A percentile compares a stretch with the other conserved stretches of the same genome.
phyloP scores from a whole-genome alignment of 2,888 invertebrate species.

The Cepaea hortensis region DNA sequence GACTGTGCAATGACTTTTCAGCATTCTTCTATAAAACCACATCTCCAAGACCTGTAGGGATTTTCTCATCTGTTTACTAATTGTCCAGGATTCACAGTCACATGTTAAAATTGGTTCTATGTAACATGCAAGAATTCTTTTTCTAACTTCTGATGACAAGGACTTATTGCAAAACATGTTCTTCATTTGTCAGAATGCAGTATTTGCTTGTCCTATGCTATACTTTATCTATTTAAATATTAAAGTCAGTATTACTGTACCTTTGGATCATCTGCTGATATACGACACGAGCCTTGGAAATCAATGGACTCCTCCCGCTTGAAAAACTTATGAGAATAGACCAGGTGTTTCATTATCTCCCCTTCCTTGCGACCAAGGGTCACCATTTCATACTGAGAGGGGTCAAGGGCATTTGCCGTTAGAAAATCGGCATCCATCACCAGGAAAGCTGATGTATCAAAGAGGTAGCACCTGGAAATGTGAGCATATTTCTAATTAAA shows the following conservation, averaged over 20 bases:
- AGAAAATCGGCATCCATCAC: slow-evolving; percentile 77
- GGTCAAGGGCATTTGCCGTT: slow-evolving; percentile 73
- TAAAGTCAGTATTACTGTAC: slow-evolving; percentile 55
- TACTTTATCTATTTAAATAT: no score
- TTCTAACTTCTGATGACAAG: no score
- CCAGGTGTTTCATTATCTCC: slow-evolving; percentile 77
- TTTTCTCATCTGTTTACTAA: no score
- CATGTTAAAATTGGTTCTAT: no score
- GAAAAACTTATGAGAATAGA: slow-evolving; percentile 76
- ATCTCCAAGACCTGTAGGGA: no score
- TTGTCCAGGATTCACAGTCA: no score
- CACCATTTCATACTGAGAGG: slow-evolving; percentile 74
- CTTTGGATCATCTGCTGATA: slow-evolving; percentile 75
- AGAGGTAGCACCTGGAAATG: slow-evolving; percentile 75
- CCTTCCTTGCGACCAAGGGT: slow-evolving; percentile 77
- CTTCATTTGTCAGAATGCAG: no score
- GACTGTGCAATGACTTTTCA: no score
- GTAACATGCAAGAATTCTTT: no score
- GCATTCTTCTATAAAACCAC: no score
- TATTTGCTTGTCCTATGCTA: no score
- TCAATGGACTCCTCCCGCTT: slow-evolving; percentile 74
- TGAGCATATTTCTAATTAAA: neutral
- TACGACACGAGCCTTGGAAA: slow-evolving; percentile 76
- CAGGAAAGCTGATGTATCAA: slow-evolving; percentile 75
- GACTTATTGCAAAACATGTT: no score